A percentile compares a stretch with the other conserved stretches of the same genome.
These are phyloP conservation scores for Chionomys nivalis DNA, from an alignment of 2,113 vertebrate genomes.

Conservation along the genomic window DNA sequence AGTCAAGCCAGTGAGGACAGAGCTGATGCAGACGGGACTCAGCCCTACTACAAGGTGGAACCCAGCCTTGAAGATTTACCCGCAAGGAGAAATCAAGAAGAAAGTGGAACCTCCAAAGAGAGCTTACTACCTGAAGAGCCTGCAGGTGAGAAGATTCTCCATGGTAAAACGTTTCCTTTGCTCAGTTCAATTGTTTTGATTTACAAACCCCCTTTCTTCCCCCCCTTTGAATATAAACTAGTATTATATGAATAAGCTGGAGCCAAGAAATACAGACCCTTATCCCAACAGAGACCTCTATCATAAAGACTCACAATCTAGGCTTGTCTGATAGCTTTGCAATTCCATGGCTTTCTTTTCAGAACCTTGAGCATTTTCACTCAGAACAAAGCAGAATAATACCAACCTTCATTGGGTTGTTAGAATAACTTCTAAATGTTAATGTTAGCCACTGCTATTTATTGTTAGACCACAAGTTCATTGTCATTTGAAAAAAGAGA, in stretches of 20 bases:
- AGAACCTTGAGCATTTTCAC: not conserved
- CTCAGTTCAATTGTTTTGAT: not conserved
- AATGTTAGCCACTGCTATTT: not conserved
- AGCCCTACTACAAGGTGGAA: not conserved
- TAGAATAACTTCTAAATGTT: not conserved
- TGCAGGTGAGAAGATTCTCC: conserved; percentile 33
- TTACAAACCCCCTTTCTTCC: not conserved
- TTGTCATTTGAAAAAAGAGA: not conserved
- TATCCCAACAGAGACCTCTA: not conserved
- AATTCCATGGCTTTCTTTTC: not conserved
- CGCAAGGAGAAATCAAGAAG: conserved; percentile 45
- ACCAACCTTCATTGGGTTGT: not conserved
- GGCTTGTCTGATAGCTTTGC: not conserved
- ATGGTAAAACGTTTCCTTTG: conserved; percentile 81
- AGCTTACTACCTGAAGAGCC: not conserved
- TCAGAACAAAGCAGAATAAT: not conserved
- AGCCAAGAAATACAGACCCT: not conserved
- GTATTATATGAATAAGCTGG: not conserved
- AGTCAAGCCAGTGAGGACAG: conserved; percentile 77
- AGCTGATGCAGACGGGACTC: conserved; percentile 6
- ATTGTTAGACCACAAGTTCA: not conserved
- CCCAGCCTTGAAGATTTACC: not conserved
- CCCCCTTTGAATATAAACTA: not conserved
- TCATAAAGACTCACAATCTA: not conserved
- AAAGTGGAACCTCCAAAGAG: not conserved